Evolutionary conservation across 1,140 invertebrate genomes (phyloP).

Genomic region (Anoplophora glabripennis): DNA sequence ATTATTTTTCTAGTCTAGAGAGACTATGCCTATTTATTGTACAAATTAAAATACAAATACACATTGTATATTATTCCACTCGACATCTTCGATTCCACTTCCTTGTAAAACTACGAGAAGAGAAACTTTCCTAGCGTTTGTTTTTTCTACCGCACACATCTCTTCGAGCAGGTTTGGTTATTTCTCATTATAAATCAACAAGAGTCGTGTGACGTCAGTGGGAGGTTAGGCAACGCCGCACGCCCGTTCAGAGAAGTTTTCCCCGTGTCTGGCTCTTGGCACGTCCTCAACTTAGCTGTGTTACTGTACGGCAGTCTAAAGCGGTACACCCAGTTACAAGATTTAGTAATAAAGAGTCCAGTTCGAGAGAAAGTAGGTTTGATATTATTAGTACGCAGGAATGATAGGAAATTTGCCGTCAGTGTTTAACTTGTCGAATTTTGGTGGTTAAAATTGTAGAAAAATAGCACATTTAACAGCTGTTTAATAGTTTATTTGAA

Average conservation of each 20-base stretch:
- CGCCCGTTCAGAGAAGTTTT: conserved; percentile 11
- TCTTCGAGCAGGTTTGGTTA: conserved; percentile 34
- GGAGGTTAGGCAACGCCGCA: conserved; percentile 34
- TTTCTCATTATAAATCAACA: conserved; percentile 48
- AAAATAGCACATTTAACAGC: too few species aligned
- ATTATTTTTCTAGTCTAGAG: too few species aligned
- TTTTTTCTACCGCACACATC: conserved; percentile 18
- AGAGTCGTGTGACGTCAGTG: conserved; percentile 42
- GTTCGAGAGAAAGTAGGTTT: conserved; percentile 34
- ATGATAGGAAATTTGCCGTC: conserved; percentile 3
- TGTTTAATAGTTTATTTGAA: too few species aligned
- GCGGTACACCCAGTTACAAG: conserved; percentile 31
- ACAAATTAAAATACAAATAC: too few species aligned
- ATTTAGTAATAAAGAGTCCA: conserved; percentile 30
- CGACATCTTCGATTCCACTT: too few species aligned
- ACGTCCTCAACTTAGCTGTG: conserved; percentile 2
- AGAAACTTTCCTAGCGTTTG: too few species aligned
- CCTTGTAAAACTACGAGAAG: too few species aligned
- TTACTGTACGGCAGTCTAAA: conserved; percentile 20
- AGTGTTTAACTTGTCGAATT: conserved; percentile 1
- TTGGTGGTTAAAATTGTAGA: too few species aligned
- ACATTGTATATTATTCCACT: too few species aligned
- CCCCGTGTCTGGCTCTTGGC: conserved; percentile 12
- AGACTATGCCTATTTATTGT: too few species aligned
- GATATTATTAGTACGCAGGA: conserved; percentile 9